A percentile compares a stretch with the other conserved stretches of the same genome.
These are phyloP conservation scores for Empidonax traillii DNA, from an alignment of 2,113 vertebrate genomes.

Conservation along the genomic window DNA sequence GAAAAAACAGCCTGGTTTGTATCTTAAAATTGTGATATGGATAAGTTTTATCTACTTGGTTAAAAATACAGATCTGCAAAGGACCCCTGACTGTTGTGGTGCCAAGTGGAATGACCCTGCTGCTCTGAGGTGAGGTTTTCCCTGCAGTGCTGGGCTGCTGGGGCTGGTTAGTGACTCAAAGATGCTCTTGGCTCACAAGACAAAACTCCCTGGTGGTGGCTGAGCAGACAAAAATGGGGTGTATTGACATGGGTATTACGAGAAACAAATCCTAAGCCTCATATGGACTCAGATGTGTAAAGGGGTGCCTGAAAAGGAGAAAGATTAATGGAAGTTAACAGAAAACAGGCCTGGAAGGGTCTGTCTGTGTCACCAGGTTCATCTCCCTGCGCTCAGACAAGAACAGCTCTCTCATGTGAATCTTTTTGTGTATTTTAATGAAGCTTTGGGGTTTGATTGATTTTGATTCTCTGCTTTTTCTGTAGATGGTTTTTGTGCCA, in stretches of 20 bases:
- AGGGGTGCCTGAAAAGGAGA: not conserved
- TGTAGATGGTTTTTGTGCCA: not conserved
- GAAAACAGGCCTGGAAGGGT: not conserved
- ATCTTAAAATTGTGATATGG: accelerated
- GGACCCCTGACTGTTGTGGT: not conserved
- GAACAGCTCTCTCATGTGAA: not conserved
- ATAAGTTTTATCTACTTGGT: not conserved
- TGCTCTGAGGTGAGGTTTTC: not conserved
- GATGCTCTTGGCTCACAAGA: not conserved
- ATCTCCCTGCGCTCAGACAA: not conserved
- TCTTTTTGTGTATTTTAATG: not conserved
- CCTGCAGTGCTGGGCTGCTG: not conserved
- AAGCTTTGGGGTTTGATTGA: not conserved
- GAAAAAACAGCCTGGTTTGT: not conserved
- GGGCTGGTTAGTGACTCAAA: not conserved
- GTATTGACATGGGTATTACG: not conserved
- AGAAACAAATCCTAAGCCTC: not conserved
- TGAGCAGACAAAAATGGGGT: not conserved
- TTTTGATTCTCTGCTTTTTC: not conserved
- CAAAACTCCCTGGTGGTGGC: not conserved
- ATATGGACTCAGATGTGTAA: not conserved
- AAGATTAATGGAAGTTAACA: not conserved
- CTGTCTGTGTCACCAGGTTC: not conserved
- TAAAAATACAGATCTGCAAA: not conserved
- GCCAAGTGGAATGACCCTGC: not conserved